Evolutionary conservation across 2,888 invertebrate species (phyloP).

Genomic region (Scaptomyza tumidula): DNA sequence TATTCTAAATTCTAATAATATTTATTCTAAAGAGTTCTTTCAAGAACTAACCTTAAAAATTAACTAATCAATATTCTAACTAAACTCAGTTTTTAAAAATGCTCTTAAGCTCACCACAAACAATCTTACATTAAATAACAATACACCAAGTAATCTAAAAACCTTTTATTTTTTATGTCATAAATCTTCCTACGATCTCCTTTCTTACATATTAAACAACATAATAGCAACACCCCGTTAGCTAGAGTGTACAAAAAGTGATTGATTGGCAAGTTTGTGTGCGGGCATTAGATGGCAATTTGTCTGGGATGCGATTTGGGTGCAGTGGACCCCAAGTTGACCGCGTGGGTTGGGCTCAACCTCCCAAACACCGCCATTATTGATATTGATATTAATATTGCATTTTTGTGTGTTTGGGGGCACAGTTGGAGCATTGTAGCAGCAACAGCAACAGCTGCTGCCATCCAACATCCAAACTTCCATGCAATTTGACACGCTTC

Average conservation of each 20-base stretch:
- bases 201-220: not conserved
- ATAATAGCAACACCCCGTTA: not conserved
- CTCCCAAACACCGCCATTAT: slow-evolving; percentile 31
- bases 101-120: no score
- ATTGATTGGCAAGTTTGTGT: slow-evolving; percentile 62
- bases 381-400: slow-evolving; percentile 58
- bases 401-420: slow-evolving; percentile 30
- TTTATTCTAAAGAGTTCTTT: no score
- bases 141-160: no score
- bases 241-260: slow-evolving; percentile 30
- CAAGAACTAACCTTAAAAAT: not conserved
- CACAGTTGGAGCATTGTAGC: slow-evolving; percentile 33
- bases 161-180: no score
- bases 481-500: slow-evolving; percentile 69
- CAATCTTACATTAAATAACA: no score
- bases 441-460: slow-evolving; percentile 33
- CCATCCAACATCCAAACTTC: slow-evolving; percentile 43
- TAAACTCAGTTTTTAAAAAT: no score
- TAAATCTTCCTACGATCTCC: not conserved
- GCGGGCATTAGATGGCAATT: slow-evolving; percentile 42
- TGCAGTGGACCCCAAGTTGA: slow-evolving; percentile 44
- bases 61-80: no score
- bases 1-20: no score
- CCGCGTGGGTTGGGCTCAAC: slow-evolving; percentile 34
- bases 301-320: slow-evolving; percentile 65